Base-by-base conservation (phyloP, 2,797 vertebrate genomes). In the Babyrousa celebensis region DNA sequence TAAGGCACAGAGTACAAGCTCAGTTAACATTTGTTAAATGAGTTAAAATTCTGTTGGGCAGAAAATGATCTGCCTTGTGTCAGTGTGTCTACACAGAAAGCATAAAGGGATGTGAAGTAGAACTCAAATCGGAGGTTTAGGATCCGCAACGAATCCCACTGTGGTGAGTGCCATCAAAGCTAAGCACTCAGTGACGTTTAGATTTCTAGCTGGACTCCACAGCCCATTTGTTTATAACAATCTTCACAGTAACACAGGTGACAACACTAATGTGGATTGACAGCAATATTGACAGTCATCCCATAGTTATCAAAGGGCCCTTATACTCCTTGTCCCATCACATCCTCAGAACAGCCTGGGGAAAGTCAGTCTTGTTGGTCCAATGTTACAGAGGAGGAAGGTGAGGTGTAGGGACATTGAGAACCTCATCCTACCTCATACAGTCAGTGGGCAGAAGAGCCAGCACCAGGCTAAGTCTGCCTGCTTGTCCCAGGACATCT, bases 81-180 rank as follows among this genome's bases (percentile, higher is more conserved):
- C 15, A 7, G 5, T 4, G 36, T 11, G 5, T 6, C 3, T 5
- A 18, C 2, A n/a, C 0, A 6, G 48, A 27, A 62, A 62, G 6
- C n/a, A 8, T 0, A 3, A 60, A 75, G 29, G 43, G n/a, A 16
- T 6, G 0, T 3, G 12, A 77, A 0, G 17, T 1, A 0, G 48
- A 65, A 48, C n/a, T 67, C 79, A 11, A 3, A 52, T 11, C 21
- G 17, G 40, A 92, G 54, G 7, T 54, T 18, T 12, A 0, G 65
- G 29, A 3, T 23, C 23, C 40, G 4, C 63, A 3, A 0, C 32
- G 32, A 27, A 65, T 21, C 52, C 63, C 65, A 14, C 6, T 17
- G 27, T 2, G 6, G 20, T 7, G 29, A 75, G 36, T 5, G 15
- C 32, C 36, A 0, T 36, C 27, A 21, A 43, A n/a, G 58, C 58